Evolutionary conservation across 2,113 vertebrate genomes (phyloP), one percentile per base, ranked within the genome.

Genomic region (Pagrus major): DNA sequence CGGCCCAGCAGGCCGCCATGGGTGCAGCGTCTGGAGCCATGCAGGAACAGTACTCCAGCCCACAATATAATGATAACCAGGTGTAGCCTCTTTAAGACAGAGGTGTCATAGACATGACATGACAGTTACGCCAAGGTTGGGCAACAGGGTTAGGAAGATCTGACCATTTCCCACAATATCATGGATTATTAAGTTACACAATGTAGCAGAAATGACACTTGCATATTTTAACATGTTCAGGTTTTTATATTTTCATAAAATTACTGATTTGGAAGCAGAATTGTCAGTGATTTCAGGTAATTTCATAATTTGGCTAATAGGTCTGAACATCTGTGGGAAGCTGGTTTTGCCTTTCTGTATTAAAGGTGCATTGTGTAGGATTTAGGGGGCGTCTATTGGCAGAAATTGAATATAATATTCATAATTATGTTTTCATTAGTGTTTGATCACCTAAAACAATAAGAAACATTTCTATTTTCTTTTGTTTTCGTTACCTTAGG

Each of bases 1-100:
- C 96, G 0, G 97, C 96, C 0, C 97, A 98, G 92, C 96, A 94
- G 5, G 97, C 96, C 0, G 97, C 96, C 8, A 93, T 97, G 88
- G 96, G 96, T 4, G 97, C 96, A 0, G 96, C 96, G 0, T 85
- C 96, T 23, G 97, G 97, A 1, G 96, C 95, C 71, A 92, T 96
- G 96, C 91, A 94, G 73, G 84, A 88, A 3, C 90, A 89, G 72
- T 74, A 84, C 83, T 81, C 91, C 67, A 90, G 71, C 70, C 93
- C 92, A 1, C 89, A 91, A 18, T 90, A 93, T 8, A 83, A 86
- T 1, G 80, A 88, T 3, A 94, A 94, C 71, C 86, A 91, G 84
- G 86, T 93, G 83, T 93, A 93, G 71, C 56, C 72, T 33, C 69
- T 25, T 33, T 1, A 51, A 72, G 1, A 69, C 8, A n/a, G 51